Percentiles rank a stretch among this genome's conserved stretches.
These are phyloP conservation scores for Melipona bicolor DNA, from an alignment of 2,888 invertebrate species.

Conservation along the genomic window DNA sequence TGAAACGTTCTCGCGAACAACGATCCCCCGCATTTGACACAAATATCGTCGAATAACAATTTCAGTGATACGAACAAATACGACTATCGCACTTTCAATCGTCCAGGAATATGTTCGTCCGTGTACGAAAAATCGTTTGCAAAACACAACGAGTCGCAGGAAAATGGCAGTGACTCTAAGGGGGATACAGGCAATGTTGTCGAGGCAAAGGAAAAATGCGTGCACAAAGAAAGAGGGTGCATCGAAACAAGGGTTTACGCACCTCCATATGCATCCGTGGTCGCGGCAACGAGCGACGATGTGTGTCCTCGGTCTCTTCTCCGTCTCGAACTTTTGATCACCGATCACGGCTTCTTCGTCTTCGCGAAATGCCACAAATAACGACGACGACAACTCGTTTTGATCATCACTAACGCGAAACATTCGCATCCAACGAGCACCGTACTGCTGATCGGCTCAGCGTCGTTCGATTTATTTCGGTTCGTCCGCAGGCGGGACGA, in stretches of 20 bases:
- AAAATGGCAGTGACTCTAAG: constrained; percentile 36
- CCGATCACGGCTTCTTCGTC: constrained; percentile 79
- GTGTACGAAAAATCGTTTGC: background rate
- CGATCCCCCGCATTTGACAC: background rate
- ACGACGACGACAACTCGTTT: constrained; percentile 76
- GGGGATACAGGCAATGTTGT: constrained; percentile 29
- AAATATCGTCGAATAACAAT: constrained; percentile 30
- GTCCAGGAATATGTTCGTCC: background rate
- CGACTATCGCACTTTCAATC: constrained; percentile 27
- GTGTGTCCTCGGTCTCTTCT: constrained; percentile 67
- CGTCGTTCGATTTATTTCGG: constrained; percentile 84
- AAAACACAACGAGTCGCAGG: background rate
- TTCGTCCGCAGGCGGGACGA: constrained; percentile 79
- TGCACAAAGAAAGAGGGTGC: constrained; percentile 57
- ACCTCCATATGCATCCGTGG: constrained; percentile 83
- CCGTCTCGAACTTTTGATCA: constrained; percentile 65
- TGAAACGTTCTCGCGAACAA: background rate
- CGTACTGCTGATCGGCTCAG: constrained; percentile 80
- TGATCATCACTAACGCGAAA: constrained; percentile 81
- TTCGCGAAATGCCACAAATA: constrained; percentile 79
- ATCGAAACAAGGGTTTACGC: constrained; percentile 70
- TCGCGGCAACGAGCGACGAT: constrained; percentile 78
- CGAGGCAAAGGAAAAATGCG: constrained; percentile 69
- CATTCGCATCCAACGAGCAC: constrained; percentile 79
- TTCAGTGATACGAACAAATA: constrained; percentile 11